Evolutionary conservation across 2,888 invertebrate species (phyloP), one percentile per base, ranked within the genome.

Genomic region (Sarcophaga variegata): DNA sequence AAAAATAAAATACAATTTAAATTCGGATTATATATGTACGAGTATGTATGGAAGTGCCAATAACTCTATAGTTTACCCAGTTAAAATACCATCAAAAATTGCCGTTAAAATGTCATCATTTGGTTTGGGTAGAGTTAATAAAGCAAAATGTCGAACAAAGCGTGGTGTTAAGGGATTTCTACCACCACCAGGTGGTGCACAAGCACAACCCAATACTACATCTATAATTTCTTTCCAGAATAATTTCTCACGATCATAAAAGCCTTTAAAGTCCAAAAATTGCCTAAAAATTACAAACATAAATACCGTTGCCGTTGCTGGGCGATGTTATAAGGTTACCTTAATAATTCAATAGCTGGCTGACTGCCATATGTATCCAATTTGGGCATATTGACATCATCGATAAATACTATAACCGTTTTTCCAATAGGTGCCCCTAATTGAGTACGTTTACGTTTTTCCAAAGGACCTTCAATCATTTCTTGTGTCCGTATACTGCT

Each of bases 341-440:
- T 95, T 37, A 98, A 94, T 45, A 99, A 93, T 94, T 98, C 98
- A 82, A 98, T 97, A 0, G 98, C 97, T 8, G 98, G 98, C 91
- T 98, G 98, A 12, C 98, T 97, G 11, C 98, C 98, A 90, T 98
- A 98, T 0, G 96, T 96, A 93, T 96, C 98, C 90, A 96, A 94
- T 91, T 95, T 96, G 0, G 98, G 98, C 98, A 98, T 98, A 91
- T 98, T 98, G 0, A 98, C 96, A 91, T 98, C 98, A 91, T 98
- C 98, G 27, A 98, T 96, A 90, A 98, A 98, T 81, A 98, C 95
- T 4, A 98, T 95, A 0, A 98, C 95, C 84, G 96, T 96, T 92
- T 97, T 98, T 14, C 97, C 97, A 49, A 96, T 92, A 0, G 98
- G 98, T 0, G 98, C 97, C 11, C 97, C 97, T 63, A 98, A 93